Base-by-base conservation (phyloP, 2,797 vertebrate genomes). In the Decapterus maruadsi region DNA sequence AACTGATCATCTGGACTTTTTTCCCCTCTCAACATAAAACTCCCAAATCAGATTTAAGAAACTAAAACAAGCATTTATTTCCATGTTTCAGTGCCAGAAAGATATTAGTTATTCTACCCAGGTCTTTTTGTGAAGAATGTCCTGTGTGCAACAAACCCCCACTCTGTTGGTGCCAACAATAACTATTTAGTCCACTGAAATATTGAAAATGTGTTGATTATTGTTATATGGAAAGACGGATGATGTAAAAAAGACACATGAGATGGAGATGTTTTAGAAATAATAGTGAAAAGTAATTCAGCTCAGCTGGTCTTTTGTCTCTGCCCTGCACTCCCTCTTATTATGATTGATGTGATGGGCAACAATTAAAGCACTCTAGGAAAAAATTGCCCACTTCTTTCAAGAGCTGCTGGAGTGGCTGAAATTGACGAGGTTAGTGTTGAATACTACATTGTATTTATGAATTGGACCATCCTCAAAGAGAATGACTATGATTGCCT, bases 391-490 rank as follows among this genome's bases (percentile, higher is more conserved):
- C 72, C 63, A 20, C 64, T 71, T 77, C 22, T 26, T 34, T 67
- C n/a, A 72, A 70, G 46, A 83, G 72, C 45, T 72, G 81, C 80
- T 86, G 72, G 79, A 79, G 50, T 75, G 54, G 65, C 71, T 78
- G 65, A 51, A 89, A 62, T 26, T 64, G 53, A 81, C 4, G 34
- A 51, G 60, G 55, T 19, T 34, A 17, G 19, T 40, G 72, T 68
- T 83, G 75, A 91, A 81, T 75, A 60, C 71, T 53, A 72, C 59
- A 83, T 86, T 89, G 79, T 81, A 68, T 84, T 85, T 80, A 56
- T 34, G 83, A 83, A 74, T 55, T 84, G 81, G 87, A 80, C 69
- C 62, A 62, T 81, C 75, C 78, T 87, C 63, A 82, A 57, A 80
- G 72, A 75, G 85, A 86, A 85, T 77, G 64, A 77, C 73, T 54